Base-by-base conservation (phyloP, 2,113 vertebrate genomes). In the Stigmatopora argus region DNA sequence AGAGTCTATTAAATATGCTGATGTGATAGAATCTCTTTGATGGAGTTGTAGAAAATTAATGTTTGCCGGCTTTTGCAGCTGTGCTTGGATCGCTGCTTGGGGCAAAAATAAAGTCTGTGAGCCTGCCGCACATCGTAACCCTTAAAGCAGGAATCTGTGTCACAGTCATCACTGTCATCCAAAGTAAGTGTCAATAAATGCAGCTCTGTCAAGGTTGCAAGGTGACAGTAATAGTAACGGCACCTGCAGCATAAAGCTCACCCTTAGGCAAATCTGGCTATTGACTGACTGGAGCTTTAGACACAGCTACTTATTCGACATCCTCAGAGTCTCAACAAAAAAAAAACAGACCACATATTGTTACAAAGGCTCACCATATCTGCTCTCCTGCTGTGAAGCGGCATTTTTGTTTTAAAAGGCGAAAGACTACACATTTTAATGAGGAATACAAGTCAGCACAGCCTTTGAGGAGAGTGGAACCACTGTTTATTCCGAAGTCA, bases 131-230 rank as follows among this genome's bases (percentile, higher is more conserved):
- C 51, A 56, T 56, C 23, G 53, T 13, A 15, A 56, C 53, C 23
- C 23, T 56, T 56, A 56, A 14, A 56, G 53, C 53, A 31, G 23
- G 13, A 56, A 56, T 56, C 53, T 56, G 53, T 56, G 13, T 56
- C 23, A 31, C 53, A 15, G 14, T 34, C 53, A 31, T 34, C 53
- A 56, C 53, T 56, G 53, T 56, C 53, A 56, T 14, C 53, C 13
- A 26, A 31, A 17, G 53, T 56, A 19, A 56, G 53, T 56, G 53
- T 56, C 53, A 31, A 56, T 56, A 31, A 31, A 56, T 31, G 14
- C 53, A 8, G 15, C 23, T 56, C 23, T 56, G 53, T 56, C 53
- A 56, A 23, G 23, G 13, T 56, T 31, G 53, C 53, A 15, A 56
- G 14, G 53, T 23, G 6, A 56, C 23, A 15, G 12, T 56, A 23